Conservation (phyloP, 2,797 vertebrate genomes). For the Coreius guichenoti region DNA sequence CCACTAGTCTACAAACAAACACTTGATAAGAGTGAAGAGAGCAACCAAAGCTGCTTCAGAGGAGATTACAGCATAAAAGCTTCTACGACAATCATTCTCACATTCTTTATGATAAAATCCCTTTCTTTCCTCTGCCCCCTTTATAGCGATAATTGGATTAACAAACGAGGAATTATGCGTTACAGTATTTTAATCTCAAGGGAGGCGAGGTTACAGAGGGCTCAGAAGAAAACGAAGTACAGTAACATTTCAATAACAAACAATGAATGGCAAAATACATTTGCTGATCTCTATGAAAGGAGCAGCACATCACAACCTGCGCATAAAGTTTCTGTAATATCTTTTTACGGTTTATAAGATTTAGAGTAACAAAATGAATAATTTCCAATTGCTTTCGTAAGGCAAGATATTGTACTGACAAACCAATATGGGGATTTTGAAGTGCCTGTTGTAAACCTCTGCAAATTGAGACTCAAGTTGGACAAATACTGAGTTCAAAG, state of each 20-base stretch:
- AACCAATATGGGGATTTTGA: not conserved
- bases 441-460: not conserved
- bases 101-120: constrained; percentile 49
- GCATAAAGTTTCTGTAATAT: not conserved
- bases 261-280: not conserved
- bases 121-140: constrained; percentile 24
- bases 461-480: not conserved
- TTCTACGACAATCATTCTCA: constrained; percentile 27
- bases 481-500: constrained; percentile 10
- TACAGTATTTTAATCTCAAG: not conserved
- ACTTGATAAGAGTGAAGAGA: constrained; percentile 29
- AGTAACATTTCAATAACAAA: not conserved
- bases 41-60: constrained; percentile 21
- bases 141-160: constrained; percentile 36
- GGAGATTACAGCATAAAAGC: constrained; percentile 41
- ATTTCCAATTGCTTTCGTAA: not conserved
- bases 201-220: not conserved
- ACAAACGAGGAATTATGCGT: constrained; percentile 23
- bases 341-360: not conserved
- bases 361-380: not conserved
- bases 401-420: not conserved
- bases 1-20: constrained; percentile 15
- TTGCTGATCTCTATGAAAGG: not conserved
- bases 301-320: not conserved
- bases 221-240: not conserved